Conservation (phyloP, 2,888 invertebrate species). For the Lumbricus terrestris region DNA sequence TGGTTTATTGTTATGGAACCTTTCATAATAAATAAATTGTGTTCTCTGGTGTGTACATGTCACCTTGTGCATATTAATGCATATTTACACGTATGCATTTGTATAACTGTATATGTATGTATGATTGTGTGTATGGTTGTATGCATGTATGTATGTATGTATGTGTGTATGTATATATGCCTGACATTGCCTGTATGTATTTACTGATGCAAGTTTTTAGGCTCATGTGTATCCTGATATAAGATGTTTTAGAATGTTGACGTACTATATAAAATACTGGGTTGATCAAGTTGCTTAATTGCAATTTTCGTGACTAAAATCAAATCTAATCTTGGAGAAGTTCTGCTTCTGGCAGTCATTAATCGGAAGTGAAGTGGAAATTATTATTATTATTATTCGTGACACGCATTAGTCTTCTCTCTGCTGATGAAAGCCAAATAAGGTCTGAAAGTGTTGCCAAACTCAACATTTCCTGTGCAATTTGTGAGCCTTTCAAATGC, state of each 20-base stretch:
- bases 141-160: too few relatives aligned
- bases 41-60: background rate
- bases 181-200: too few relatives aligned
- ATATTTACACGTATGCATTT: background rate
- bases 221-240: too few relatives aligned
- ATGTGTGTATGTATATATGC: too few relatives aligned
- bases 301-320: background rate
- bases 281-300: background rate
- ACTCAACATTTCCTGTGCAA: background rate
- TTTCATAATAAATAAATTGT: background rate
- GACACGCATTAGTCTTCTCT: background rate
- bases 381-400: background rate
- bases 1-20: too few relatives aligned
- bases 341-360: background rate
- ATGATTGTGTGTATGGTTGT: too few relatives aligned
- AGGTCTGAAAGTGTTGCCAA: too few relatives aligned
- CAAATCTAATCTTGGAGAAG: background rate
- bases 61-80: background rate
- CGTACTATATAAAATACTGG: background rate
- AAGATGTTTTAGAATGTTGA: background rate
- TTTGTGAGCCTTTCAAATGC: background rate
- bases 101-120: too few relatives aligned
- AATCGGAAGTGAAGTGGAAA: background rate
- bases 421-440: background rate
- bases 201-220: too few relatives aligned